phyloP scores from a whole-genome alignment of 2,113 vertebrate genomes.

The Phrynosoma blainvillii region DNA sequence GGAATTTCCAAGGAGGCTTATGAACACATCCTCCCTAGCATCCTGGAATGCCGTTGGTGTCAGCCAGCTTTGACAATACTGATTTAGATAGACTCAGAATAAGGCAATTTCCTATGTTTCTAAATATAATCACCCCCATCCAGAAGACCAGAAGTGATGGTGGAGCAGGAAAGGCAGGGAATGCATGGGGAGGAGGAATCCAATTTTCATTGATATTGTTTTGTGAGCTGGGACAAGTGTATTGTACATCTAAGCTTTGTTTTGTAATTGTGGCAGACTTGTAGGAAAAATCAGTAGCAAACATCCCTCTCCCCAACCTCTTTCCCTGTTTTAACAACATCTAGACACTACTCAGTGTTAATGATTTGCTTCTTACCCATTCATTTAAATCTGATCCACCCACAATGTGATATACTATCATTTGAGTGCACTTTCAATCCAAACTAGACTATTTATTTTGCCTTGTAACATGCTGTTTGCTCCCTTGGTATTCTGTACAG shows the following conservation, averaged over 20 bases:
- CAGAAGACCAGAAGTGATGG: not conserved
- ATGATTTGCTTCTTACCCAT: not conserved
- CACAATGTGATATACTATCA: not conserved
- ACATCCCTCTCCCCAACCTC: not conserved
- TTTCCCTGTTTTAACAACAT: not conserved
- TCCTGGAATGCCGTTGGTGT: no score
- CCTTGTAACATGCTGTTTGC: not conserved
- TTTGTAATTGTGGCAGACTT: not conserved
- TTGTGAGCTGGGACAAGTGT: not conserved
- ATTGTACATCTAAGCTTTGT: not conserved
- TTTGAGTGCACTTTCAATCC: constrained; percentile 35
- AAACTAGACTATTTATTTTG: constrained; percentile 21
- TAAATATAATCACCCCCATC: not conserved
- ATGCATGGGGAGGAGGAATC: not conserved
- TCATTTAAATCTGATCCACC: not conserved
- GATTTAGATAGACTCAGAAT: no score
- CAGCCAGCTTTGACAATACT: no score
- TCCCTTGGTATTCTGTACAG: not conserved
- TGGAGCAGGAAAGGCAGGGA: no score
- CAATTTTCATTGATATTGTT: not conserved
- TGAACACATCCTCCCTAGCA: no score
- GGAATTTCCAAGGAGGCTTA: no score
- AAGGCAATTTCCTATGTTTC: no score
- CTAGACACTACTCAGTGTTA: not conserved
- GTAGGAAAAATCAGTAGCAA: not conserved